Conservation (phyloP, 2,888 invertebrate genomes). For the Drosophila falleni region DNA sequence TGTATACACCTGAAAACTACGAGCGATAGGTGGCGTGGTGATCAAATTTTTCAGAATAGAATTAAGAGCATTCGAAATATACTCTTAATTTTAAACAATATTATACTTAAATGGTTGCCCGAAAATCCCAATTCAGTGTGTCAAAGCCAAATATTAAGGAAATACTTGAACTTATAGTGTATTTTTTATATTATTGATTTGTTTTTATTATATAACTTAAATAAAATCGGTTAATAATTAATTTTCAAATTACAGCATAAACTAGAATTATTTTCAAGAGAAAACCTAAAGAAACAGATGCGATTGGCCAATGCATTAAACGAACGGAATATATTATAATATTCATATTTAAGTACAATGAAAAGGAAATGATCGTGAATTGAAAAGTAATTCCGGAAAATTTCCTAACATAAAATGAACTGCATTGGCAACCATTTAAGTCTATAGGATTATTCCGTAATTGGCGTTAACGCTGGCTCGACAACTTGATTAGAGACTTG, state of each 20-base stretch:
- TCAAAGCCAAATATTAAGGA: no score
- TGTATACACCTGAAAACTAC: no score
- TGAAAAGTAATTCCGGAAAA: neutral
- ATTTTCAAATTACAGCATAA: neutral
- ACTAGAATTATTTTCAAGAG: neutral
- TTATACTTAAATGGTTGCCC: no score
- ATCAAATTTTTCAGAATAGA: no score
- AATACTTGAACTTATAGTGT: no score
- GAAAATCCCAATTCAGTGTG: no score
- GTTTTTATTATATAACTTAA: no score
- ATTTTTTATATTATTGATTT: no score
- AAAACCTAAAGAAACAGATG: neutral
- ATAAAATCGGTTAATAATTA: no score
- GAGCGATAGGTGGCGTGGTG: no score
- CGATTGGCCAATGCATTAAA: neutral
- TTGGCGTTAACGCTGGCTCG: slow-evolving; percentile 7
- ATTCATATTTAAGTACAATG: neutral
- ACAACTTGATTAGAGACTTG: slow-evolving; percentile 28
- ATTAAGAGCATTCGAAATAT: no score
- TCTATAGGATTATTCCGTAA: slow-evolving; percentile 1
- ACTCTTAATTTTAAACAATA: no score
- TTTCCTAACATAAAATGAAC: neutral
- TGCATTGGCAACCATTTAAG: neutral
- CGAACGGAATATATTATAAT: neutral
- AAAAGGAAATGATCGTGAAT: neutral